phyloP scores from a whole-genome alignment of 1,140 invertebrate species.

The Heliconius melpomene region DNA sequence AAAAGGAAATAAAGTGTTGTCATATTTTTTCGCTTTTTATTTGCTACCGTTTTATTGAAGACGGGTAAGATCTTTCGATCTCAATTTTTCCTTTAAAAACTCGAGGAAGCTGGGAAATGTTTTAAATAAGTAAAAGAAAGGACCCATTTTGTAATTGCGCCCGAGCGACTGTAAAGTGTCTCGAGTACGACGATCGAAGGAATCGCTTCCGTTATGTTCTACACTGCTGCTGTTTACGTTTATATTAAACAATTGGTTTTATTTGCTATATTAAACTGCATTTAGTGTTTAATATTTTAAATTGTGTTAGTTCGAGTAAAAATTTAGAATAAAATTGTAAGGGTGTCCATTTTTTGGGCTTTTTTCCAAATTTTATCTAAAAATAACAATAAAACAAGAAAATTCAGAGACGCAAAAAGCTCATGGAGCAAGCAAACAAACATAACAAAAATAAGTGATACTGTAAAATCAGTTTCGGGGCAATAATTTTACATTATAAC shows the following conservation, averaged over 20 bases:
- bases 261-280: background rate
- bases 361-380: background rate
- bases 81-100: conserved; percentile 23
- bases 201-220: conserved; percentile 13
- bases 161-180: conserved; percentile 46
- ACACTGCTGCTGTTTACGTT: background rate
- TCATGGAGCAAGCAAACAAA: too few relatives aligned
- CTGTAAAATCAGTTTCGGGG: too few relatives aligned
- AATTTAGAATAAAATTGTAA: too few relatives aligned
- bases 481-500: too few relatives aligned
- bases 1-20: background rate
- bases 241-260: background rate
- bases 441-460: too few relatives aligned
- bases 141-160: conserved; percentile 61
- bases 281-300: background rate
- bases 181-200: background rate
- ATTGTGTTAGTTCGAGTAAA: too few relatives aligned
- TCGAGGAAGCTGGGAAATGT: conserved; percentile 33
- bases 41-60: conserved; percentile 4
- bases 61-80: background rate
- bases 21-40: conserved; percentile 6
- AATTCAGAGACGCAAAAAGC: too few relatives aligned
- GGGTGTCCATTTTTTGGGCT: too few relatives aligned
- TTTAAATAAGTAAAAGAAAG: conserved; percentile 45
- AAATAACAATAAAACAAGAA: background rate